Percentiles rank a stretch among this genome's conserved stretches.
phyloP scores from a whole-genome alignment of 2,113 vertebrate species.

The Eclectus roratus region DNA sequence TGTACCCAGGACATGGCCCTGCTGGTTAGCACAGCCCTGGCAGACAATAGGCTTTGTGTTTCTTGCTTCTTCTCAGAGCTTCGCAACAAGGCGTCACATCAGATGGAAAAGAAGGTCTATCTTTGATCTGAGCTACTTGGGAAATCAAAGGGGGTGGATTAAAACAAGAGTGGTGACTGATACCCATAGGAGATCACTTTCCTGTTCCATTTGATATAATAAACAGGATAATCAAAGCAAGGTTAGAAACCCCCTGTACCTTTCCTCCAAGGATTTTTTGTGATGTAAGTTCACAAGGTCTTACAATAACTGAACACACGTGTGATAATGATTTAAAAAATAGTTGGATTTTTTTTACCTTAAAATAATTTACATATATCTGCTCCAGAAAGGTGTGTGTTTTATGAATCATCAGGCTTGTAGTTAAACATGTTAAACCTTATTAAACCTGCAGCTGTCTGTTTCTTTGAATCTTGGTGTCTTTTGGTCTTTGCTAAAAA shows the following conservation, averaged over 20 bases:
- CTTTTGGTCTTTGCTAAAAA: background rate
- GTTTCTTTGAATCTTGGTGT: background rate
- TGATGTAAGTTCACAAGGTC: constrained; percentile 64
- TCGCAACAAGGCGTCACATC: constrained; percentile 13
- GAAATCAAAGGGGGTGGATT: constrained; percentile 74
- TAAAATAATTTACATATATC: background rate
- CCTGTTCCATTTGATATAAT: constrained; percentile 68
- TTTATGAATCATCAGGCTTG: background rate
- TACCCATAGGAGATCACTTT: constrained; percentile 64
- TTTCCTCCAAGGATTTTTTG: constrained; percentile 60
- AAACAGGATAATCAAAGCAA: constrained; percentile 76
- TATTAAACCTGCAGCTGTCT: background rate
- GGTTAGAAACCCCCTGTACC: constrained; percentile 32
- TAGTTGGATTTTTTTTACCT: background rate
- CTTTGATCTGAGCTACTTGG: constrained; percentile 69
- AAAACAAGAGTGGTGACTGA: constrained; percentile 70
- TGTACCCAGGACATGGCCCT: background rate
- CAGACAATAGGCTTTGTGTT: constrained; percentile 73
- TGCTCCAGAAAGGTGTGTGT: background rate
- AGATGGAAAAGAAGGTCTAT: constrained; percentile 38
- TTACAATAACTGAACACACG: constrained; percentile 36
- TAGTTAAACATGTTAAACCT: background rate
- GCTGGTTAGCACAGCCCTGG: constrained; percentile 28
- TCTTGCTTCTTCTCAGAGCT: constrained; percentile 46
- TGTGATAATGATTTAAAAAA: background rate